Conservation (phyloP, 2,888 invertebrate species). For the Ephialtes manifestator region DNA sequence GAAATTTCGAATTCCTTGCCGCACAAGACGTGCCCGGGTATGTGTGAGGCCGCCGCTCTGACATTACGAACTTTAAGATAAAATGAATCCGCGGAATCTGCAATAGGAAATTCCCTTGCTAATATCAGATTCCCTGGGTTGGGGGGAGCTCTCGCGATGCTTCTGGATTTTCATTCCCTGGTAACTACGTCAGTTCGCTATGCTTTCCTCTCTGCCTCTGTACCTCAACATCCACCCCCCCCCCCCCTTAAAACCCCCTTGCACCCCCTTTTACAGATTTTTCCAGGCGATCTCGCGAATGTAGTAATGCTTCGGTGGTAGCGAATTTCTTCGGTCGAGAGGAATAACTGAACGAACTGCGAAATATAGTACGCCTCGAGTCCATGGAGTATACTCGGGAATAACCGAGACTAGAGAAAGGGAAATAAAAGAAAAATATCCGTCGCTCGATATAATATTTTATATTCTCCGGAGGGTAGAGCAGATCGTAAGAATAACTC, state of each 20-base stretch:
- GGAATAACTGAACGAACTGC: constrained; percentile 69
- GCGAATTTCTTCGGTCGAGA: constrained; percentile 26
- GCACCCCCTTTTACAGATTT: background rate
- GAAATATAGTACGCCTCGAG: constrained; percentile 54
- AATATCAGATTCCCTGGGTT: constrained; percentile 69
- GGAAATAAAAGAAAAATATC: constrained; percentile 24
- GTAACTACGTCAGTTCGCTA: constrained; percentile 31
- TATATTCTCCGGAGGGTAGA: constrained; percentile 2
- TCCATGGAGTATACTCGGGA: constrained; percentile 26
- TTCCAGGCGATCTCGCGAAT: constrained; percentile 32
- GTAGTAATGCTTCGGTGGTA: constrained; percentile 16
- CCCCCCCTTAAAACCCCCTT: background rate
- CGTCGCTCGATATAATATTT: constrained; percentile 22
- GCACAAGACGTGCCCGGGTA: constrained; percentile 15
- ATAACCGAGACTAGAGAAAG: constrained; percentile 10
- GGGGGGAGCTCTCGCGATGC: constrained; percentile 13
- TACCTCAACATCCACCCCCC: background rate
- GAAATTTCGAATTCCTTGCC: constrained; percentile 9
- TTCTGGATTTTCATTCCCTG: constrained; percentile 72
- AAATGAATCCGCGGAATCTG: constrained; percentile 80
- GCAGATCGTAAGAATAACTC: constrained; percentile 13
- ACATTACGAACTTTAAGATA: constrained; percentile 80
- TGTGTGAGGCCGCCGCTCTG: constrained; percentile 24
- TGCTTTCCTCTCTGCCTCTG: background rate
- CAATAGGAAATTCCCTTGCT: constrained; percentile 81